Conservation (phyloP, 2,113 vertebrate genomes). For the Gavialis gangeticus region DNA sequence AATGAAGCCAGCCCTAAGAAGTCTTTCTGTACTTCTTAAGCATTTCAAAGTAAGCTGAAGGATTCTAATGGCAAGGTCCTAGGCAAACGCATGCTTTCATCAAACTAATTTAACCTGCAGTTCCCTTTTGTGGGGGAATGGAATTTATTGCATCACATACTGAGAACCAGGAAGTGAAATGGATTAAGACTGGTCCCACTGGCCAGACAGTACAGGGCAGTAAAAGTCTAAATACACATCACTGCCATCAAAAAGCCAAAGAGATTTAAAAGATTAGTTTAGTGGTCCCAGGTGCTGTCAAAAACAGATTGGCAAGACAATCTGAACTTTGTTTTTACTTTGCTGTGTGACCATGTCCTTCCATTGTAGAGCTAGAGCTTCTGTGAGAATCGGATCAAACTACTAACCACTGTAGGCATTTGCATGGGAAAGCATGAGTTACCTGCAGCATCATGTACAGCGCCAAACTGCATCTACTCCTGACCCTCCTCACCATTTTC, state of each 20-base stretch:
- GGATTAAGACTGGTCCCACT: not conserved
- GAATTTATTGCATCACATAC: constrained; percentile 53
- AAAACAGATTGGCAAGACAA: constrained; percentile 26
- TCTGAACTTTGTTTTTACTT: not conserved
- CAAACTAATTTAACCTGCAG: not conserved
- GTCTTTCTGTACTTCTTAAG: not conserved
- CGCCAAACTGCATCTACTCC: not conserved
- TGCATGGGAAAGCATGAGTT: not conserved
- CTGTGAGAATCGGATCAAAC: not conserved
- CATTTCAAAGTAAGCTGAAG: accelerated
- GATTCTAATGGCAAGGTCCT: not conserved
- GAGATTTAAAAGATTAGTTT: not conserved
- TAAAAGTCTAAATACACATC: not conserved
- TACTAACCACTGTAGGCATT: not conserved
- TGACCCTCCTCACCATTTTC: not conserved
- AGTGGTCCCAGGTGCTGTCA: not conserved
- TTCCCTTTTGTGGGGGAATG: constrained; percentile 23
- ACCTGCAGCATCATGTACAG: not conserved
- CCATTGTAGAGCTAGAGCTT: constrained; percentile 13
- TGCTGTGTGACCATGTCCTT: not conserved
- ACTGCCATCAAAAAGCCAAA: constrained; percentile 25
- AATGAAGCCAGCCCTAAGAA: constrained; percentile 30
- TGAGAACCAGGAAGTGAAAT: constrained; percentile 22
- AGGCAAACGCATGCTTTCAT: not conserved
- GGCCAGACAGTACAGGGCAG: not conserved